A percentile compares a stretch with the other conserved stretches of the same genome.
Evolutionary conservation across 1,140 invertebrate species (phyloP).

Genomic region (Aphis craccivora): DNA sequence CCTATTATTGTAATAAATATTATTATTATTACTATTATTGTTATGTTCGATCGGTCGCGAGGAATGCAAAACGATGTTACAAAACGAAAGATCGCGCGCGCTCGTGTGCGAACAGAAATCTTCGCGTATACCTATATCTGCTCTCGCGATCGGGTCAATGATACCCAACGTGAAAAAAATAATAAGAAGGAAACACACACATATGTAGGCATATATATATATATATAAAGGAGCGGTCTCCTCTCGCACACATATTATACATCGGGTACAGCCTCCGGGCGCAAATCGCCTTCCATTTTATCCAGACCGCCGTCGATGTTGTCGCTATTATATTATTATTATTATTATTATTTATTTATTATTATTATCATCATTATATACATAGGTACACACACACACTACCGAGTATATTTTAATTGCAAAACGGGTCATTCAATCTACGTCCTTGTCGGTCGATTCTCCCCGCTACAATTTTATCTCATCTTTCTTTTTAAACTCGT

Average conservation of each 20-base stretch:
- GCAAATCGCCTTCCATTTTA: constrained; percentile 32
- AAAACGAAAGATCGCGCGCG: constrained; percentile 16
- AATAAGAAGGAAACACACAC: constrained; percentile 10
- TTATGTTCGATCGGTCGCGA: not conserved
- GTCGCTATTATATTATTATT: not conserved
- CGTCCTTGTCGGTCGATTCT: constrained; percentile 31
- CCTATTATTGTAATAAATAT: not conserved
- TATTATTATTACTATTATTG: not conserved
- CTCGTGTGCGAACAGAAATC: constrained; percentile 29
- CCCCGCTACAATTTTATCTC: not conserved
- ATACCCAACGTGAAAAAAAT: constrained; percentile 19
- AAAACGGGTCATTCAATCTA: constrained; percentile 48
- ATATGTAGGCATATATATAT: not conserved
- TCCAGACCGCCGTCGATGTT: not conserved
- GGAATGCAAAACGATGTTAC: constrained; percentile 50
- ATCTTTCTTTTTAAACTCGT: not conserved
- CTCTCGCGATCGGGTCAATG: constrained; percentile 48
- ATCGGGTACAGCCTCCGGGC: constrained; percentile 24
- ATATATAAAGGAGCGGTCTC: constrained; percentile 43
- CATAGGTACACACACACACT: not conserved
- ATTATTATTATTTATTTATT: not conserved
- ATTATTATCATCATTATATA: not conserved
- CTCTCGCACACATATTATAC: constrained; percentile 6
- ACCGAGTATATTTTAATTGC: constrained; percentile 28
- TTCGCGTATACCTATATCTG: constrained; percentile 18